Conservation (phyloP, 2,113 vertebrate genomes). For the Burhinus oedicnemus region DNA sequence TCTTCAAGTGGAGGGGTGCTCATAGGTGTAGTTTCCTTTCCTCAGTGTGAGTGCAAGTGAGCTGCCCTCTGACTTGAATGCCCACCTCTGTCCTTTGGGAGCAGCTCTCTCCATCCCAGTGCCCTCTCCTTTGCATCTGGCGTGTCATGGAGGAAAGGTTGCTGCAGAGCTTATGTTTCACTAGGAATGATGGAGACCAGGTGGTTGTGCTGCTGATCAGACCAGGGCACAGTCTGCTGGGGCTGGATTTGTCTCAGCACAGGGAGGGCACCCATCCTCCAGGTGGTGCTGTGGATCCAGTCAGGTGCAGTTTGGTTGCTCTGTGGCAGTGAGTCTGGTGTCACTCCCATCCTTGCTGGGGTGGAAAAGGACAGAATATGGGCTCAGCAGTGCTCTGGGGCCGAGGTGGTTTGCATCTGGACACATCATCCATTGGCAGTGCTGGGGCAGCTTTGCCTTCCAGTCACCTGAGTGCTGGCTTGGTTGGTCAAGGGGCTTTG, state of each 20-base stretch:
- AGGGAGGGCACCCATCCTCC: background rate
- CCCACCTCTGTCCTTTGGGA: background rate
- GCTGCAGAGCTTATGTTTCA: background rate
- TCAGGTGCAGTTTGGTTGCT: background rate
- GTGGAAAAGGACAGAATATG: background rate
- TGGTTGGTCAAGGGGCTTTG: background rate
- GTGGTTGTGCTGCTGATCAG: background rate
- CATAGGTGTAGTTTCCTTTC: background rate
- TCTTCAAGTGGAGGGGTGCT: background rate
- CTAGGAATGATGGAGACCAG: background rate
- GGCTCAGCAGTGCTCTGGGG: background rate
- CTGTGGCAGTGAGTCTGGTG: background rate
- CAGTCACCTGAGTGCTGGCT: background rate
- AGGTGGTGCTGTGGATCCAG: accelerated
- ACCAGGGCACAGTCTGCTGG: background rate
- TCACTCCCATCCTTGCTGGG: background rate
- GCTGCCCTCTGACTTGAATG: background rate
- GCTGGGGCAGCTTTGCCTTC: background rate
- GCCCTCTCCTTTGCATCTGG: background rate
- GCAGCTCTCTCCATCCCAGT: background rate
- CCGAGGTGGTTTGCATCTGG: background rate
- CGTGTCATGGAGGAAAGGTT: background rate
- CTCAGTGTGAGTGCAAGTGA: background rate
- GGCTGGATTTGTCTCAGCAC: background rate
- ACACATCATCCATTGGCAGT: background rate